Conservation (phyloP, 2,113 vertebrate species). For the Bagarius yarrelli region DNA sequence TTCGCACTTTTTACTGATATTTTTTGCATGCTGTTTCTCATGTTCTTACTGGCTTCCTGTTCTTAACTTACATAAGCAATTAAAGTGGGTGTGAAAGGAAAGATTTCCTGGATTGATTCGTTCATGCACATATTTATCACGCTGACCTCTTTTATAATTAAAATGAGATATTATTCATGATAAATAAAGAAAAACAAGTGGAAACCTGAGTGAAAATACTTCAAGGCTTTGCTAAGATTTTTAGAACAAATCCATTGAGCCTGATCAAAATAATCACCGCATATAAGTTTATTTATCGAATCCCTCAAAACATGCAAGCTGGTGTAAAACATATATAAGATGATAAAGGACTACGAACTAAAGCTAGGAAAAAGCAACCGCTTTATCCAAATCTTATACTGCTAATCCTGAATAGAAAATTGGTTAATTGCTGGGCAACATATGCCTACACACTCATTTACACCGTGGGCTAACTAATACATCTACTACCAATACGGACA, state of each 20-base stretch:
- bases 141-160: background rate
- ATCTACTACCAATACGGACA: background rate
- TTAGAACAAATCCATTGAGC: background rate
- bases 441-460: too few relatives aligned
- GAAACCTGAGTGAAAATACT: background rate
- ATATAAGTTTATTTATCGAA: too few relatives aligned
- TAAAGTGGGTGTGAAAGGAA: conserved; percentile 21
- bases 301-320: background rate
- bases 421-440: background rate
- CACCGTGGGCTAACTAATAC: background rate
- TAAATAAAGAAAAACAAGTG: background rate
- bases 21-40: conserved; percentile 31
- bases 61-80: conserved; percentile 21
- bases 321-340: background rate
- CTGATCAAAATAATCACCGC: background rate
- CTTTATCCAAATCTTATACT: too few relatives aligned
- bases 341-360: background rate
- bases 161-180: background rate
- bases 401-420: background rate
- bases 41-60: conserved; percentile 39
- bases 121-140: background rate
- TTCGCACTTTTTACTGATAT: conserved; percentile 34
- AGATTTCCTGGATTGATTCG: conserved; percentile 7
- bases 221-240: background rate
- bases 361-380: background rate